Percentiles rank a stretch among this genome's conserved stretches.
Conservation (phyloP, 2,113 vertebrate species). For the Passer domesticus region DNA sequence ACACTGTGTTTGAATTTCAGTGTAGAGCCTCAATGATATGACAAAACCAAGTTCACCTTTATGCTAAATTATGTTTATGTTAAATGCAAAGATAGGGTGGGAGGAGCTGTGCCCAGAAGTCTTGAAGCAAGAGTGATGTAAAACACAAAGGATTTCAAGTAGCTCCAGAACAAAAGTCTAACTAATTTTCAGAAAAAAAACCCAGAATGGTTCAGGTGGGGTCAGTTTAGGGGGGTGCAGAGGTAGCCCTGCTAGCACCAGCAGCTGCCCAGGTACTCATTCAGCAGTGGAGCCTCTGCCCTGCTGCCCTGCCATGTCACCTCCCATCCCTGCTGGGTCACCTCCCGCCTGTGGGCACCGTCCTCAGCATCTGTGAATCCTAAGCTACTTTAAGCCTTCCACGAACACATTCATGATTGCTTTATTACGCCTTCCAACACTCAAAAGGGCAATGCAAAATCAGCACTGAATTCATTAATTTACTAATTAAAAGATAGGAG, state of each 20-base stretch:
- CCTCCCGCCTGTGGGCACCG: fast-evolving
- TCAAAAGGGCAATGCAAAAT: constrained; percentile 10
- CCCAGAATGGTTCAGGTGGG: not conserved
- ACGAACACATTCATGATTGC: not conserved
- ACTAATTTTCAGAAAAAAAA: not conserved
- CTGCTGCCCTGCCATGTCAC: not conserved
- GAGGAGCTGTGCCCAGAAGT: not conserved
- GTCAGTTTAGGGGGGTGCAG: not conserved
- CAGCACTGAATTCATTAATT: constrained; percentile 6
- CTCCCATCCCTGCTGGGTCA: not conserved
- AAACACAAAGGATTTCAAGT: not conserved
- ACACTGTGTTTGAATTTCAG: not conserved
- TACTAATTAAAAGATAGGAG: constrained; percentile 3
- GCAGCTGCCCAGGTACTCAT: not conserved
- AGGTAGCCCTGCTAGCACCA: not conserved
- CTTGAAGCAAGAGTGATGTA: not conserved
- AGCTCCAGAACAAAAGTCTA: not conserved
- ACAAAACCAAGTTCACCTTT: constrained; percentile 38
- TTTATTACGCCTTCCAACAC: not conserved
- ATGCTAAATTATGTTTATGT: not conserved
- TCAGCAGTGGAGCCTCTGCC: not conserved
- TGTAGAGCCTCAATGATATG: not conserved
- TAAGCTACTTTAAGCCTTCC: not conserved
- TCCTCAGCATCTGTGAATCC: not conserved
- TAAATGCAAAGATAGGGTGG: not conserved